phyloP scores from a whole-genome alignment of 2,888 invertebrate species.

The Palloptera scutellata region DNA sequence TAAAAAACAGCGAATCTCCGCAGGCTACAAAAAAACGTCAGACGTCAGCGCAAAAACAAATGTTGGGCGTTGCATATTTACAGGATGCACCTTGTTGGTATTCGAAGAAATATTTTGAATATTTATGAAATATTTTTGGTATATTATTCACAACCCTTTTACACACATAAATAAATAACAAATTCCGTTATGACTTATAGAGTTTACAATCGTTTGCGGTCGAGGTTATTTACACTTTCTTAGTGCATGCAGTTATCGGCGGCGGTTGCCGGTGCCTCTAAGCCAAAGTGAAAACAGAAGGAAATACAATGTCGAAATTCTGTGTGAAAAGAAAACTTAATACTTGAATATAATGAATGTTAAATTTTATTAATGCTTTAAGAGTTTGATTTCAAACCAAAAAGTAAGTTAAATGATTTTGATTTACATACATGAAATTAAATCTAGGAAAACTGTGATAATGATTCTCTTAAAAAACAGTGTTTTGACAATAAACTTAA shows the following conservation, averaged over 20 bases:
- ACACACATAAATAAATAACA: background rate
- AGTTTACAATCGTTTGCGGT: constrained; percentile 1
- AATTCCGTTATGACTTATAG: constrained; percentile 26
- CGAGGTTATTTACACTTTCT: background rate
- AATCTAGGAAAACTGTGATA: too few species aligned
- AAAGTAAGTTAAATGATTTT: too few species aligned
- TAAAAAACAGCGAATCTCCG: too few species aligned
- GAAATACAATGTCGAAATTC: too few species aligned
- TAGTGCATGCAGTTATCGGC: background rate
- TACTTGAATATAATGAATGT: too few species aligned
- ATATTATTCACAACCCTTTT: background rate
- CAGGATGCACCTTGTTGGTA: constrained; percentile 26
- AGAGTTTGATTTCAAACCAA: too few species aligned
- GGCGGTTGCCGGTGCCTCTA: background rate
- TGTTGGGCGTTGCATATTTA: constrained; percentile 22
- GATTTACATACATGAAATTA: too few species aligned
- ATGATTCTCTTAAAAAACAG: too few species aligned
- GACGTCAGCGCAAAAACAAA: constrained; percentile 21
- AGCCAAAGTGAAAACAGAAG: background rate
- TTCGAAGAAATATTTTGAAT: constrained; percentile 13
- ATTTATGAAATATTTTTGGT: constrained; percentile 21
- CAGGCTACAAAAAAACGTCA: too few species aligned
- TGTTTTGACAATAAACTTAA: too few species aligned
- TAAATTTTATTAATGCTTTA: too few species aligned
- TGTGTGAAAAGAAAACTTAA: too few species aligned